Evolutionary conservation across 2,797 vertebrate species (phyloP).

Genomic region (Tragelaphus eurycerus): DNA sequence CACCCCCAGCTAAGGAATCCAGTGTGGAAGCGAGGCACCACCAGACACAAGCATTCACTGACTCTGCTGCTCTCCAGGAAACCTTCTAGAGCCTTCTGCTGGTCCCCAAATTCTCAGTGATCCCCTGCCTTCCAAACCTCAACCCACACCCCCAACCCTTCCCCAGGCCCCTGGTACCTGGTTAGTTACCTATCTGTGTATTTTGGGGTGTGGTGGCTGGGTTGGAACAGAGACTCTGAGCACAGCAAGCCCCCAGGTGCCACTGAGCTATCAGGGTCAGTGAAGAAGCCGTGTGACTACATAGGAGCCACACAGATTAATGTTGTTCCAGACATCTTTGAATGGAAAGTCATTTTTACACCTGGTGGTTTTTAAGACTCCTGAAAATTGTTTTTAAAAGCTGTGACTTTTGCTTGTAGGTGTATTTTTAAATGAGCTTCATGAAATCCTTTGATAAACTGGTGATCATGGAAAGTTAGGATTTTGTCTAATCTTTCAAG

Average conservation of each 20-base stretch:
- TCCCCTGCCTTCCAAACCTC: not conserved
- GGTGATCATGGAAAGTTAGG: not conserved
- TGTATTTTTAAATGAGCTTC: not conserved
- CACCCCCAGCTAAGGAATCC: not conserved
- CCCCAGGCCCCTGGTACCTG: not conserved
- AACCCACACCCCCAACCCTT: not conserved
- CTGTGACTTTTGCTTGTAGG: not conserved
- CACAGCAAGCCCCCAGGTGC: not conserved
- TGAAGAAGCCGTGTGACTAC: not conserved
- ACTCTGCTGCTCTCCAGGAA: not conserved
- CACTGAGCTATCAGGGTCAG: not conserved
- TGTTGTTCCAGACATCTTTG: not conserved
- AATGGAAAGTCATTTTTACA: not conserved
- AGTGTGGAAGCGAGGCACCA: not conserved
- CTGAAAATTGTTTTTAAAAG: not conserved
- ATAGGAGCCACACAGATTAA: not conserved
- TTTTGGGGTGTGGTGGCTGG: not conserved
- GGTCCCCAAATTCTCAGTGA: not conserved
- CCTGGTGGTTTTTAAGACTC: not conserved
- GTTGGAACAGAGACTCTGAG: not conserved
- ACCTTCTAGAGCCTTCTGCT: not conserved
- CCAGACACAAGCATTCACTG: not conserved
- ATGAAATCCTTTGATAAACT: conserved; percentile 19
- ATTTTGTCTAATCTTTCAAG: not conserved
- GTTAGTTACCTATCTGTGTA: not conserved